Conservation (phyloP, 2,113 vertebrate species). For the Emydocephalus ijimae region DNA sequence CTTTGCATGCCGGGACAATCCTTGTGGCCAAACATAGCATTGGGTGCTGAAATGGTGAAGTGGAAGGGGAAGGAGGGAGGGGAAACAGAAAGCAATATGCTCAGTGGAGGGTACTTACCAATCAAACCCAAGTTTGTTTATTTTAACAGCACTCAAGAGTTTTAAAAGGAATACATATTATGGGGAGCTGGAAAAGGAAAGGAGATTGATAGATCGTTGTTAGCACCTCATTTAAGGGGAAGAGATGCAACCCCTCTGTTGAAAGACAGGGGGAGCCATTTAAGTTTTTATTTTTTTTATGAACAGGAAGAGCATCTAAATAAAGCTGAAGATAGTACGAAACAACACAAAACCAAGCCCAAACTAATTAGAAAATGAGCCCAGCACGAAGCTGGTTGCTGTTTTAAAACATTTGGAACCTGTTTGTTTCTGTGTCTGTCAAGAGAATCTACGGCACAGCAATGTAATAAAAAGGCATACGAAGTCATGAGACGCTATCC, state of each 20-base stretch:
- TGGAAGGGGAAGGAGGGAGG: slow-evolving; percentile 55
- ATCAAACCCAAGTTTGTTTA: slow-evolving; percentile 56
- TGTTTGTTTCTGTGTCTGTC: background rate
- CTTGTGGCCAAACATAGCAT: slow-evolving; percentile 95
- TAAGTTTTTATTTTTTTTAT: background rate
- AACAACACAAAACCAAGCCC: background rate
- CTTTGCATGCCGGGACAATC: slow-evolving; percentile 88
- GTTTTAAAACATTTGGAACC: background rate
- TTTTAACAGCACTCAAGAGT: slow-evolving; percentile 75
- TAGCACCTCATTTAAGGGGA: slow-evolving; percentile 63
- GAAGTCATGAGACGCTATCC: background rate
- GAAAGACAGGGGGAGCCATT: background rate
- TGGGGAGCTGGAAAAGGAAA: slow-evolving; percentile 83
- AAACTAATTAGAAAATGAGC: background rate
- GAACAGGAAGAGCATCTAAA: background rate
- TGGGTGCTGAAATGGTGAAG: slow-evolving; percentile 89
- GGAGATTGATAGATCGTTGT: slow-evolving; percentile 76
- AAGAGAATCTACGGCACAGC: background rate
- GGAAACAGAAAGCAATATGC: slow-evolving; percentile 57
- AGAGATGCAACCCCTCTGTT: background rate
- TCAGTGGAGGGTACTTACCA: slow-evolving; percentile 77
- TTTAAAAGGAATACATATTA: slow-evolving; percentile 86
- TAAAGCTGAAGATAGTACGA: background rate
- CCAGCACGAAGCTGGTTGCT: background rate
- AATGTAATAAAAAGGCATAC: background rate